Evolutionary conservation across 2,113 vertebrate genomes (phyloP), one percentile per base, ranked within the genome.

Genomic region (Falco punctatus): DNA sequence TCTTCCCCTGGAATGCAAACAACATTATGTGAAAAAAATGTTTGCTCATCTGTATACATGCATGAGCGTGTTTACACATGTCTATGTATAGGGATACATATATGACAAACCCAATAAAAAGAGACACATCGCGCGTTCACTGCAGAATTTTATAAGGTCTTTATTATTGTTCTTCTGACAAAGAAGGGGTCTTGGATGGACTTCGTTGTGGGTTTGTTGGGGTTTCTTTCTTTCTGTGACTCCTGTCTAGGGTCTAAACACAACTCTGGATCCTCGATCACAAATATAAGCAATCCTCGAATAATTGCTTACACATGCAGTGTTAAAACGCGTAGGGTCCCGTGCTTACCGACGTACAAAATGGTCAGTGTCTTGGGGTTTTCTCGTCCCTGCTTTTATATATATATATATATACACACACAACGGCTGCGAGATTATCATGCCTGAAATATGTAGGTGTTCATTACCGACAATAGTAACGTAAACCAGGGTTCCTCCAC

Each of bases 271-370:
- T 87, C 49, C 66, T 92, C 35, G 12, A 57, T 81, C 86, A 54
- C 95, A 95, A 92, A 95, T 92, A 95, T 22, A 91, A 94, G 94
- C 92, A 97, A 65, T 75, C 94, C 84, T 94, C 40, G 27, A 97
- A 82, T 97, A 97, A 97, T 95, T 95, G 89, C 87, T 97, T 94
- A 80, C 97, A 97, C 91, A 96, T 97, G 95, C 92, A 66, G 58
- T 2, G 74, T 58, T 57, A 46, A 92, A 95, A 82, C 0, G 15
- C 12, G 8, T 18, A 49, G 42, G 21, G 86, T 94, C 81, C 40
- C 1, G n/a, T 1, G 4, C 62, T 75, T 30, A 35, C 73, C 26
- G 2, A 61, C 54, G 46, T 26, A 64, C 16, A 33, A 78, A 88
- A 72, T 26, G 77, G 40, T 84, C 92, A 61, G 26, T 94, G 83